A percentile compares a stretch with the other conserved stretches of the same genome.
Evolutionary conservation across 2,888 invertebrate genomes (phyloP).

Genomic region (Panzeria rudis): DNA sequence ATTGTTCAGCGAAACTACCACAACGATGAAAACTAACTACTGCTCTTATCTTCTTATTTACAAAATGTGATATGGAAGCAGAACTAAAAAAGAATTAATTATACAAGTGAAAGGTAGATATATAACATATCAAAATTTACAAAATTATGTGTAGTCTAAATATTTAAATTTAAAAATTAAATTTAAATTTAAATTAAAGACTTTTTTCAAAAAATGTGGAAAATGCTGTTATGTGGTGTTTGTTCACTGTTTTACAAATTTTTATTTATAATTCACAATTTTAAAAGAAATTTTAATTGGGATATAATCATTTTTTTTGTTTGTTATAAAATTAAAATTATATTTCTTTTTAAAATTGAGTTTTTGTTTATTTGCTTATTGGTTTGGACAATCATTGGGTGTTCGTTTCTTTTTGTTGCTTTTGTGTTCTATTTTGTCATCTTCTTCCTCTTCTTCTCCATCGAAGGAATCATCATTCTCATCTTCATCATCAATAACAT

Average conservation of each 20-base stretch:
- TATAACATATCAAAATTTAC: no score
- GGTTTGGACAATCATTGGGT: slow-evolving; percentile 89
- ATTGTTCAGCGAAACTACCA: slow-evolving; percentile 62
- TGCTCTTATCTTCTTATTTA: slow-evolving; percentile 28
- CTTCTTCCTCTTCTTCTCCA: slow-evolving; percentile 86
- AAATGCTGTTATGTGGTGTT: no score
- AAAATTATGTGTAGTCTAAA: no score
- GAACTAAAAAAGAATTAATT: slow-evolving; percentile 22
- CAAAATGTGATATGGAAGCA: slow-evolving; percentile 2
- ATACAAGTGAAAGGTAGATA: no score
- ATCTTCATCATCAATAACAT: slow-evolving; percentile 91
- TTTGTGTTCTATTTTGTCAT: slow-evolving; percentile 86
- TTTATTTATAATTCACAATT: slow-evolving; percentile 68
- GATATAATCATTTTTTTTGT: slow-evolving; percentile 25
- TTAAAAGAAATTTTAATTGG: slow-evolving; percentile 45
- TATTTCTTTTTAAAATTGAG: slow-evolving; percentile 41
- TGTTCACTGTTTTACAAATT: no score
- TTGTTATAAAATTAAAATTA: slow-evolving; percentile 54
- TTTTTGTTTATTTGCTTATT: slow-evolving; percentile 84
- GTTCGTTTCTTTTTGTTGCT: slow-evolving; percentile 79
- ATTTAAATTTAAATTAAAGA: no score
- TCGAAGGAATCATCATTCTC: slow-evolving; percentile 86
- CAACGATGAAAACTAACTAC: slow-evolving; percentile 14
- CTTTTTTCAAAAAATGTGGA: no score
- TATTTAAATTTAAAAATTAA: no score